These are phyloP conservation scores for Antheraea yamamai DNA, from an alignment of 2,888 invertebrate genomes.

Conservation along the genomic window DNA sequence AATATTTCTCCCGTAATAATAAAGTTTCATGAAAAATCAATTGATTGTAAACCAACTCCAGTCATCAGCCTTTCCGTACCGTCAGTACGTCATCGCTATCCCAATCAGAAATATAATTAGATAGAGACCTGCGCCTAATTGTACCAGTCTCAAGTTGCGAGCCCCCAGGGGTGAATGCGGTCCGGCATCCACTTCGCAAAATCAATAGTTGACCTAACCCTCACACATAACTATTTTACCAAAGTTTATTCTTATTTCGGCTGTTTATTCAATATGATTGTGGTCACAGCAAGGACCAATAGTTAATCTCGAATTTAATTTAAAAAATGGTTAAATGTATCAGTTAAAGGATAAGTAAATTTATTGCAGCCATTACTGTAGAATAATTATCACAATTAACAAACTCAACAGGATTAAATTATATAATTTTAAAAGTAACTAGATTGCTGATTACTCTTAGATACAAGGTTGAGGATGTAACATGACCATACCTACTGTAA, in stretches of 20 bases:
- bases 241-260: not conserved
- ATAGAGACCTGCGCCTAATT: constrained; percentile 74
- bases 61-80: constrained; percentile 15
- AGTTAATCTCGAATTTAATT: too few species aligned
- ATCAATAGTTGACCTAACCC: constrained; percentile 71
- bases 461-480: too few species aligned
- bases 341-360: too few species aligned
- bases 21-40: not conserved
- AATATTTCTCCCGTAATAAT: not conserved
- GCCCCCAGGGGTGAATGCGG: constrained; percentile 53
- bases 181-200: constrained; percentile 48
- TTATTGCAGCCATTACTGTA: too few species aligned
- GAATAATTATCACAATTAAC: too few species aligned
- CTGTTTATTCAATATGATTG: not conserved
- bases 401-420: too few species aligned
- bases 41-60: constrained; percentile 41
- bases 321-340: too few species aligned
- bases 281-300: too few species aligned
- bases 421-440: too few species aligned
- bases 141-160: constrained; percentile 77
- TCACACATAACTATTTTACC: constrained; percentile 30
- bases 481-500: too few species aligned
- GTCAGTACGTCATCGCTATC: constrained; percentile 48
- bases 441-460: too few species aligned
- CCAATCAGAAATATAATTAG: constrained; percentile 81